phyloP scores from a whole-genome alignment of 1,140 invertebrate species.

The Anastrepha ludens region DNA sequence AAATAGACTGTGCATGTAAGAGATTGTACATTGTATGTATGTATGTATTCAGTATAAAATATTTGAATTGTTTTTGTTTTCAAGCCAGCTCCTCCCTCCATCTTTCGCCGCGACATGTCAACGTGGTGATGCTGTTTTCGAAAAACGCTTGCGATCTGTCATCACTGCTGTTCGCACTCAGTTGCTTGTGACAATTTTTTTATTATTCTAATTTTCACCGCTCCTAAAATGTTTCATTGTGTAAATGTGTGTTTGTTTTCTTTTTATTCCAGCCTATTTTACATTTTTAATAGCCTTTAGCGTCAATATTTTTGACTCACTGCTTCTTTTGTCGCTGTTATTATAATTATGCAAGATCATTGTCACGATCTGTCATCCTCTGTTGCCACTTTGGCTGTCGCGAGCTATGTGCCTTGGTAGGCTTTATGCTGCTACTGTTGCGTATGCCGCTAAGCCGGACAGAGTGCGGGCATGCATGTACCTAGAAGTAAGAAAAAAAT shows the following conservation, averaged over 20 bases:
- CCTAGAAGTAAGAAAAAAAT: not conserved
- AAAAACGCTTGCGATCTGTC: conserved; percentile 1
- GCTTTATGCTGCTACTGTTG: not conserved
- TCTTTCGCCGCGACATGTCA: conserved; percentile 12
- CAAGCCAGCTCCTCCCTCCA: not conserved
- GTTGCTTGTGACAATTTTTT: not conserved
- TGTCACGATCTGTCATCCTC: conserved; percentile 22
- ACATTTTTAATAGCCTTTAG: not conserved
- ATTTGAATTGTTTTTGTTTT: not conserved
- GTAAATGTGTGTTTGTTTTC: not conserved
- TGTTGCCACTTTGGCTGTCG: not conserved
- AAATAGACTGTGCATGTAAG: not conserved
- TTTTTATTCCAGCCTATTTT: not conserved
- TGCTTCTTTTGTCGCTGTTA: conserved; percentile 42
- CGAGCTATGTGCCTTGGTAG: not conserved
- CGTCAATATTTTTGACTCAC: not conserved
- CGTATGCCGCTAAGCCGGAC: conserved; percentile 13
- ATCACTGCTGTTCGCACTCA: conserved; percentile 26
- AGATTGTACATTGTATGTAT: not conserved
- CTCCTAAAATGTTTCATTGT: not conserved
- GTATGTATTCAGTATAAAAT: not conserved
- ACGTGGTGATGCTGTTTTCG: not conserved
- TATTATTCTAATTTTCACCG: conserved; percentile 41
- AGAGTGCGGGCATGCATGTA: not conserved
- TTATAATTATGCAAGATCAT: conserved; percentile 52